A percentile compares a stretch with the other conserved stretches of the same genome.
Evolutionary conservation across 2,888 invertebrate genomes (phyloP).

Genomic region (Sacculina carcini): DNA sequence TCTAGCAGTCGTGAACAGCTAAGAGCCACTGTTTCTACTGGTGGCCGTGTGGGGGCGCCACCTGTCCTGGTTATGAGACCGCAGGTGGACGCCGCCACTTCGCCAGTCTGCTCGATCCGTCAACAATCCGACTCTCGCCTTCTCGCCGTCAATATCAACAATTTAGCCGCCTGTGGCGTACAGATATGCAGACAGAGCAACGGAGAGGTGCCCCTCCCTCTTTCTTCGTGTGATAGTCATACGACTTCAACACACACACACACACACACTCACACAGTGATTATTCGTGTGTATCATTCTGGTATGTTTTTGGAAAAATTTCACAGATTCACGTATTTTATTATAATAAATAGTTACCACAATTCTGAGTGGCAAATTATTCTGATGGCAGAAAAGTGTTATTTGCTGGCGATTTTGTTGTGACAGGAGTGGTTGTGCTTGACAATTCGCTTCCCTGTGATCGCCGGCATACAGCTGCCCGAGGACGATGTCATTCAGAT

Average conservation of each 20-base stretch:
- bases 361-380: no score
- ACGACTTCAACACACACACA: no score
- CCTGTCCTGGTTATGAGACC: slow-evolving; percentile 8
- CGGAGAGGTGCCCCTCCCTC: neutral
- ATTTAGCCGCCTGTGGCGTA: slow-evolving; percentile 12
- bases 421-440: slow-evolving; percentile 17
- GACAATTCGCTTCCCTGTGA: slow-evolving; percentile 16
- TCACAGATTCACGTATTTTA: no score
- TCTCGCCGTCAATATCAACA: slow-evolving; percentile 9
- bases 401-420: no score
- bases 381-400: no score
- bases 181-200: slow-evolving; percentile 6
- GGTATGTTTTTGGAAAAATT: no score
- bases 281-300: no score
- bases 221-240: neutral
- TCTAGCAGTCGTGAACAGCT: slow-evolving; percentile 13
- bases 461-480: slow-evolving; percentile 17
- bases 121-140: neutral
- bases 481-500: slow-evolving; percentile 18
- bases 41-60: neutral
- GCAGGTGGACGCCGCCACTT: slow-evolving; percentile 8
- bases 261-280: no score
- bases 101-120: slow-evolving; percentile 8
- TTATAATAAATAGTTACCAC: no score
- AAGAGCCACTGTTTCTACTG: slow-evolving; percentile 10